Evolutionary conservation across 2,888 invertebrate genomes (phyloP).

Genomic region (Rosalia funebris): DNA sequence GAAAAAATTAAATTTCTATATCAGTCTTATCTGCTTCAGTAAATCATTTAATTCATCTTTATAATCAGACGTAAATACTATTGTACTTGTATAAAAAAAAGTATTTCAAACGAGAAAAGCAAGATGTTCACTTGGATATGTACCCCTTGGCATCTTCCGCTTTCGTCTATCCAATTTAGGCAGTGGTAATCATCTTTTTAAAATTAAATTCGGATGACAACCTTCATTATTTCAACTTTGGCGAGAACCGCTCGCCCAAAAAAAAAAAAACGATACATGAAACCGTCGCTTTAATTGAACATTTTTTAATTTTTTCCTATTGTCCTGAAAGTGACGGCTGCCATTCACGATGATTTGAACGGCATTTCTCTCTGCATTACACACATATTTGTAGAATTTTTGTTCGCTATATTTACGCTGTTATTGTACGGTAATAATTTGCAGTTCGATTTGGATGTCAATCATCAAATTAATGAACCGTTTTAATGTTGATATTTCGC

Average conservation of each 20-base stretch:
- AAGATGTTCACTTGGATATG: too few species aligned
- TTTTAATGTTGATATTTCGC: conserved; percentile 50
- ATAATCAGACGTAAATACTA: too few species aligned
- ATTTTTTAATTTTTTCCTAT: conserved; percentile 40
- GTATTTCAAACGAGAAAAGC: too few species aligned
- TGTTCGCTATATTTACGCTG: conserved; percentile 27
- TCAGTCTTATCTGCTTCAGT: too few species aligned
- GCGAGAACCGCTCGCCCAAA: not conserved
- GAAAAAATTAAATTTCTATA: too few species aligned
- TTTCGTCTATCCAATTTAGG: too few species aligned
- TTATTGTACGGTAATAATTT: conserved; percentile 37
- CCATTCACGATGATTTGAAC: conserved; percentile 49
- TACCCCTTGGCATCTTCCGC: too few species aligned
- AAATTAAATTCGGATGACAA: too few species aligned
- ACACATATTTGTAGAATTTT: conserved; percentile 31
- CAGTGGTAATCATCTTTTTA: too few species aligned
- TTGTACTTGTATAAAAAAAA: too few species aligned
- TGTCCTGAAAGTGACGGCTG: conserved; percentile 48
- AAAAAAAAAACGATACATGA: conserved; percentile 32
- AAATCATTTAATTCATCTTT: too few species aligned
- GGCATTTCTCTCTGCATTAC: conserved; percentile 36
- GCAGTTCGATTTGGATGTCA: conserved; percentile 43
- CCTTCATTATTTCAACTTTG: conserved; percentile 1
- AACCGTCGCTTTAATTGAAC: conserved; percentile 36
- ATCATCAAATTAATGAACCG: conserved; percentile 49